These are phyloP conservation scores for Sternarchorhynchus goeldii DNA, from an alignment of 2,797 vertebrate species.

Conservation along the genomic window DNA sequence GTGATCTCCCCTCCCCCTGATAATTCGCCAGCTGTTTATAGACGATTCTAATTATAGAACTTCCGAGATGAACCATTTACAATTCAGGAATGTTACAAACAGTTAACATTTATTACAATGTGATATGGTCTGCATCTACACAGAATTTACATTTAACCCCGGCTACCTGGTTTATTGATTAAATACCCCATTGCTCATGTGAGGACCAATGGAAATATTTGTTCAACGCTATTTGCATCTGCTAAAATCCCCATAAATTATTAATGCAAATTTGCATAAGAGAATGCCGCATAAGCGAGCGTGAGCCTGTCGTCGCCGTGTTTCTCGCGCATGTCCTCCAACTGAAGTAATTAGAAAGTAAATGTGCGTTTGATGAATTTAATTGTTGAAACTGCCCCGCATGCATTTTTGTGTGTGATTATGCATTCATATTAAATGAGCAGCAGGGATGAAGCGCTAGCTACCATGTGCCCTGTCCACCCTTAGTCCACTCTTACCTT, in stretches of 20 bases:
- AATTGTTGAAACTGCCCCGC: slow-evolving; percentile 49
- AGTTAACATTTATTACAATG: neutral
- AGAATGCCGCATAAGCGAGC: slow-evolving; percentile 42
- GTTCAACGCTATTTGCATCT: slow-evolving; percentile 20
- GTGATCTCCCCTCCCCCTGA: neutral
- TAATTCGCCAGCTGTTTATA: neutral
- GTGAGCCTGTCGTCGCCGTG: slow-evolving; percentile 24
- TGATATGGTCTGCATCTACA: neutral
- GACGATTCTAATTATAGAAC: neutral
- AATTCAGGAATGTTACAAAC: neutral
- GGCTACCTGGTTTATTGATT: neutral
- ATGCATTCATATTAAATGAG: slow-evolving; percentile 30
- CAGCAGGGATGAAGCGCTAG: neutral
- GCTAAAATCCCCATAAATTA: slow-evolving; percentile 49
- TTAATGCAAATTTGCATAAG: slow-evolving; percentile 51
- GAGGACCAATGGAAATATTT: slow-evolving; percentile 12
- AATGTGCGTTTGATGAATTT: slow-evolving; percentile 54
- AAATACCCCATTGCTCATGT: slow-evolving; percentile 7
- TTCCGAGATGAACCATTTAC: neutral
- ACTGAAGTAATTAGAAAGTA: slow-evolving; percentile 52
- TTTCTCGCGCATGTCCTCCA: slow-evolving; percentile 51
- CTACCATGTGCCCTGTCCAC: neutral
- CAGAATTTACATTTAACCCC: neutral
- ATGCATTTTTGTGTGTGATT: slow-evolving; percentile 37
- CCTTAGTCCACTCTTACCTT: neutral